phyloP scores from a whole-genome alignment of 2,113 vertebrate genomes.

The Hucho hucho region DNA sequence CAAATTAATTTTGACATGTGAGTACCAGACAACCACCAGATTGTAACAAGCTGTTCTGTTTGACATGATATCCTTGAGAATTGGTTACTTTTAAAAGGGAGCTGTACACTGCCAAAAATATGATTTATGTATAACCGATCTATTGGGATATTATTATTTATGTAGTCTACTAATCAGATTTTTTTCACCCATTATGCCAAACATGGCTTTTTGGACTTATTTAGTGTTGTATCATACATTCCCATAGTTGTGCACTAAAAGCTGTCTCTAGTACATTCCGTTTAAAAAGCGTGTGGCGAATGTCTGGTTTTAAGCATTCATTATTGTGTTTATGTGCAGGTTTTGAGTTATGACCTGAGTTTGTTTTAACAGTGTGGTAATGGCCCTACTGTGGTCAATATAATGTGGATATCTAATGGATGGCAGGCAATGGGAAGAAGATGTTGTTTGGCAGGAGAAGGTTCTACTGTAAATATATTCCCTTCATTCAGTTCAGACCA shows the following conservation, averaged over 20 bases:
- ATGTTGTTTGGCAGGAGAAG: too few species aligned
- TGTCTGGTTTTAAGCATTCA: not conserved
- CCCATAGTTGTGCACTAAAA: not conserved
- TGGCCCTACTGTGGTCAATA: conserved; percentile 1
- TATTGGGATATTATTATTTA: not conserved
- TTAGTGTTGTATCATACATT: conserved; percentile 31
- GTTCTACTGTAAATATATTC: too few species aligned
- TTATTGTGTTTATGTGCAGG: not conserved
- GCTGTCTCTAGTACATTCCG: conserved; percentile 59
- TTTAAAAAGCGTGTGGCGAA: not conserved
- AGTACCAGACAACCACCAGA: not conserved
- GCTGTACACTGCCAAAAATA: conserved; percentile 65
- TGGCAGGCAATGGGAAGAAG: not conserved
- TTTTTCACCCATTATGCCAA: conserved; percentile 38
- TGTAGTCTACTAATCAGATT: conserved; percentile 37
- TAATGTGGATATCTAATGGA: conserved; percentile 28
- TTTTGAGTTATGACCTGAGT: not conserved
- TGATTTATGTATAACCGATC: conserved; percentile 32
- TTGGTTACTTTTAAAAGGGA: conserved; percentile 21
- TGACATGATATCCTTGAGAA: conserved; percentile 3
- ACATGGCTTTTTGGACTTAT: conserved; percentile 39
- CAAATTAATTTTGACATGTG: not conserved
- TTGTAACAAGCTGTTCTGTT: not conserved
- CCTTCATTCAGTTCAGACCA: too few species aligned
- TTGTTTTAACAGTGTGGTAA: conserved; percentile 18